Evolutionary conservation across 2,113 vertebrate species (phyloP).

Genomic region (Seriola aureovittata): DNA sequence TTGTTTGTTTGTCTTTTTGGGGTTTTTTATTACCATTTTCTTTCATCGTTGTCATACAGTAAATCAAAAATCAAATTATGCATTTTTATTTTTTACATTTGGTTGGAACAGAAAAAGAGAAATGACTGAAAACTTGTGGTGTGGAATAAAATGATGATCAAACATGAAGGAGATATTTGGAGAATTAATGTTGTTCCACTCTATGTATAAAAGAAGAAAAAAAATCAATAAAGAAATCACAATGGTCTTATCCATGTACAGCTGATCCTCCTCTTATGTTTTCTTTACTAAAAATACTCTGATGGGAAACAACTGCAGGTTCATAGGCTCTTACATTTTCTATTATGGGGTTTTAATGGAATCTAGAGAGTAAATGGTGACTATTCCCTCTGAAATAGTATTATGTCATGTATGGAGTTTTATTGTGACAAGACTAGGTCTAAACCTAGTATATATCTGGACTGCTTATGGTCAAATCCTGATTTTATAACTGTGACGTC

Average conservation of each 20-base stretch:
- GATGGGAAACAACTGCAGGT: neutral
- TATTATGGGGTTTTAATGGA: neutral
- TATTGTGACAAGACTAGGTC: too few relatives aligned
- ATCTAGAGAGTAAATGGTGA: neutral
- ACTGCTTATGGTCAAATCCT: too few relatives aligned
- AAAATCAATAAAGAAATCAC: constrained; percentile 81
- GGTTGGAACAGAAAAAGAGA: constrained; percentile 71
- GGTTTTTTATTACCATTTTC: neutral
- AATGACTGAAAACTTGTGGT: constrained; percentile 75
- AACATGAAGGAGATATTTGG: constrained; percentile 72
- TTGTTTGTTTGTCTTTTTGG: neutral
- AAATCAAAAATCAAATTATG: constrained; percentile 54
- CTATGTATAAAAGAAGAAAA: constrained; percentile 79
- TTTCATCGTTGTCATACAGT: constrained; percentile 44
- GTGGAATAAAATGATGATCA: constrained; percentile 79
- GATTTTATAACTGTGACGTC: too few relatives aligned
- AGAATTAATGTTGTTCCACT: constrained; percentile 83
- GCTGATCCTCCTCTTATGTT: constrained; percentile 25
- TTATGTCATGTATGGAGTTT: too few relatives aligned
- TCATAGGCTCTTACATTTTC: neutral
- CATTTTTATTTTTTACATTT: constrained; percentile 68
- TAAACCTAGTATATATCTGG: too few relatives aligned
- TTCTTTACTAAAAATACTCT: neutral
- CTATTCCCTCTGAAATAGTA: neutral
- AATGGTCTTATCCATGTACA: constrained; percentile 80